Conservation (phyloP, 1,140 invertebrate genomes). For the Zaprionus taronus region DNA sequence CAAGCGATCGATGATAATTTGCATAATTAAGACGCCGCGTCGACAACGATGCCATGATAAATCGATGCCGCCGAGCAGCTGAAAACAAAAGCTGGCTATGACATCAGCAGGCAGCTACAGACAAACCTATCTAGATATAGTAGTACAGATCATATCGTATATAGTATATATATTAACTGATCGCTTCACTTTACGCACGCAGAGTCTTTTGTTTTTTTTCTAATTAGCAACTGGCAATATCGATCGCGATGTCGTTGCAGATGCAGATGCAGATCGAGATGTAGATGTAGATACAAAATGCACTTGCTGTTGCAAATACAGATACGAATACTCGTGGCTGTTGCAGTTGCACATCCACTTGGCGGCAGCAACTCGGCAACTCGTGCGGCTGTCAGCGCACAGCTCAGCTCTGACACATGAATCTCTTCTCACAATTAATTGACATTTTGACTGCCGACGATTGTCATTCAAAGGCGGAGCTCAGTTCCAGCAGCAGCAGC, state of each 20-base stretch:
- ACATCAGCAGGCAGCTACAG: slow-evolving; percentile 28
- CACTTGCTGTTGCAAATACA: neutral
- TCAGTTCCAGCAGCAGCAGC: neutral
- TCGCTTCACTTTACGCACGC: neutral
- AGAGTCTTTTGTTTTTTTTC: slow-evolving; percentile 33
- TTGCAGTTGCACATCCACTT: slow-evolving; percentile 22
- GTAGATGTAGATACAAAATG: neutral
- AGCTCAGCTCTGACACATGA: slow-evolving; percentile 56
- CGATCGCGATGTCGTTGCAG: neutral
- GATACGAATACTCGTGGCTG: neutral
- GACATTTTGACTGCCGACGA: slow-evolving; percentile 76
- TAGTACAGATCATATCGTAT: neutral
- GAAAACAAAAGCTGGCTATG: slow-evolving; percentile 39
- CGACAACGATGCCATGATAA: slow-evolving; percentile 71
- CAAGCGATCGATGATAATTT: slow-evolving; percentile 59
- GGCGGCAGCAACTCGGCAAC: slow-evolving; percentile 10
- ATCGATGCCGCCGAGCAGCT: slow-evolving; percentile 52
- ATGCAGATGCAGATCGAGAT: neutral
- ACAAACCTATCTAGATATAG: neutral
- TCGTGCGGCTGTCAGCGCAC: slow-evolving; percentile 34
- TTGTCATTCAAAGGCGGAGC: slow-evolving; percentile 70
- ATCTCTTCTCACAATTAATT: slow-evolving; percentile 79
- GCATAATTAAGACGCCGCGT: slow-evolving; percentile 73
- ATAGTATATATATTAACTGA: slow-evolving; percentile 16
- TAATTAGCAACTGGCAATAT: slow-evolving; percentile 38